Evolutionary conservation across 1,140 invertebrate species (phyloP).

Genomic region (Theocolax elegans): DNA sequence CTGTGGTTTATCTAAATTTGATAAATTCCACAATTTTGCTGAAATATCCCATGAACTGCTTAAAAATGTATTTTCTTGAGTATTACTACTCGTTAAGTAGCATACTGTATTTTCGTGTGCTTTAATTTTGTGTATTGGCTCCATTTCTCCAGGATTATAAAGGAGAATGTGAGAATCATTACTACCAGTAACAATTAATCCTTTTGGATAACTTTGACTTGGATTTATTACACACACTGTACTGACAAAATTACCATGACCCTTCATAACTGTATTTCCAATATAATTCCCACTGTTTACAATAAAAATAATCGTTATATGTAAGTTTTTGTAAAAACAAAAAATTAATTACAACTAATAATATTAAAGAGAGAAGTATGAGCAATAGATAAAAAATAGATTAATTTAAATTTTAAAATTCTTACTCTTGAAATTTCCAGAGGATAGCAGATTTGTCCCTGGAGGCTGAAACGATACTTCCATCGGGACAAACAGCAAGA

Average conservation of each 20-base stretch:
- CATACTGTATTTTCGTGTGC: constrained; percentile 86
- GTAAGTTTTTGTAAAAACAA: too few species aligned
- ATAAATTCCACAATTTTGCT: constrained; percentile 82
- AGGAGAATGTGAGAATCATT: constrained; percentile 87
- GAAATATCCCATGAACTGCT: constrained; percentile 94
- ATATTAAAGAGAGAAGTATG: too few species aligned
- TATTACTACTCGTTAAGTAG: constrained; percentile 70
- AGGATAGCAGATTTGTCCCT: constrained; percentile 86
- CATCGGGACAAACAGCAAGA: constrained; percentile 75
- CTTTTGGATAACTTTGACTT: constrained; percentile 75
- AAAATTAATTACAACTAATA: background rate
- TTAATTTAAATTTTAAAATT: too few species aligned
- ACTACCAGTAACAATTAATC: constrained; percentile 87
- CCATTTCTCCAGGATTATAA: constrained; percentile 73
- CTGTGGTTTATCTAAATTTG: constrained; percentile 64
- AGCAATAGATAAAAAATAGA: too few species aligned
- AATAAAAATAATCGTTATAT: too few species aligned
- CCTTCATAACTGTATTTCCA: constrained; percentile 77
- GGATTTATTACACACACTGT: constrained; percentile 81
- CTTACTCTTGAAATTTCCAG: constrained; percentile 84
- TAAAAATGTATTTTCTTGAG: constrained; percentile 69
- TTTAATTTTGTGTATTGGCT: constrained; percentile 75
- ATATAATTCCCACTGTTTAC: constrained; percentile 54
- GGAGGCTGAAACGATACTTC: constrained; percentile 84
- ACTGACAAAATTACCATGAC: constrained; percentile 88